Evolutionary conservation across 2,797 vertebrate genomes (phyloP), one percentile per base, ranked within the genome.

Genomic region (Hyperoplus immaculatus): DNA sequence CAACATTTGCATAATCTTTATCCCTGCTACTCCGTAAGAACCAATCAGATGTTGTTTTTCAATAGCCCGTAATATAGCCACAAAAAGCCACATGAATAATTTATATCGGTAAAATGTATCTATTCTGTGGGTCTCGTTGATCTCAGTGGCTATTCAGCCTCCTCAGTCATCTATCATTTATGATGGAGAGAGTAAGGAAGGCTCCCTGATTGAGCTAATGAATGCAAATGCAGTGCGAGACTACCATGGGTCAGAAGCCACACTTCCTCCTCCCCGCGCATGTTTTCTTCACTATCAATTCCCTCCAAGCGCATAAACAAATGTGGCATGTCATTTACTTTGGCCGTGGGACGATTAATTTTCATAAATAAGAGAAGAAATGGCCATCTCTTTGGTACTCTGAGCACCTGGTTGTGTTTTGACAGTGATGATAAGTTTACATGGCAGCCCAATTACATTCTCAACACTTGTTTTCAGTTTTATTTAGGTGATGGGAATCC

Each of bases 361-460:
- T 93, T 92, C 90, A 94, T 94, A 87, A 95, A 93, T 87, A 85
- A 91, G 84, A 80, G 54, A 86, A 91, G 89, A 90, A 93, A 92
- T 90, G 87, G 84, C 86, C 87, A 81, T 91, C 87, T 85, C 87
- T 86, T 83, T 79, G 88, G 80, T 84, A 83, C 80, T 78, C 63
- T 42, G 82, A 83, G 87, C 88, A 93, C 93, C 90, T 92, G 92
- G 83, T 87, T 84, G 81, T 83, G 84, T 85, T 88, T 84, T 89
- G 94, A 93, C 91, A 92, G 89, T 95, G 95, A 95, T 29, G 85
- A 85, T 95, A 92, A 95, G 88, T 87, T 36, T 88, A 94, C 92
- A 93, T 95, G 95, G 92, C 95, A 95, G 92, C 90, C 92, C 92
- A 94, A 94, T 95, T 94, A 93, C 91, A 39, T 90, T 88, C 86